Evolutionary conservation across 2,888 invertebrate genomes (phyloP).

Genomic region (Pristionchus japonicus): DNA sequence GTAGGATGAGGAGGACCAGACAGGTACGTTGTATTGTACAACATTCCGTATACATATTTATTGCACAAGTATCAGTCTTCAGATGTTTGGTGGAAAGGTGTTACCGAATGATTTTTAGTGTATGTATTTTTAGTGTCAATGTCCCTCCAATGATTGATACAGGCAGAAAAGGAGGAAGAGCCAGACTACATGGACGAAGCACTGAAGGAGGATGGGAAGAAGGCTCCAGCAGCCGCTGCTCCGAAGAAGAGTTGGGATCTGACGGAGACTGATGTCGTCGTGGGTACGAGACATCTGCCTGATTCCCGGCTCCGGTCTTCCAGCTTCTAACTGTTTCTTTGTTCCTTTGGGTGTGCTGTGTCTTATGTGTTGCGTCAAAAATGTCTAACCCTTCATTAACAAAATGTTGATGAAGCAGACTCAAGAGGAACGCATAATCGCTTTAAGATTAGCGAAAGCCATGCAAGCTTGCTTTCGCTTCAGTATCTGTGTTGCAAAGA

Average conservation of each 20-base stretch:
- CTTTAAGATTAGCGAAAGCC: neutral
- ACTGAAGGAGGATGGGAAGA: constrained; percentile 14
- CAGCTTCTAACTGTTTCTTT: neutral
- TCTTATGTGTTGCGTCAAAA: constrained; percentile 5
- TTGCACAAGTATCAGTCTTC: too few relatives aligned
- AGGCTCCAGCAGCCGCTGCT: neutral
- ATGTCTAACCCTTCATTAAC: neutral
- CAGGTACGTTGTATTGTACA: too few relatives aligned
- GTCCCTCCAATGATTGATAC: neutral
- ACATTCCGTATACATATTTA: too few relatives aligned
- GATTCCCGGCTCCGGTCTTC: too few relatives aligned
- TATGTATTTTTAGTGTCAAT: neutral
- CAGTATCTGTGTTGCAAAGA: neutral
- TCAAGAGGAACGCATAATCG: neutral
- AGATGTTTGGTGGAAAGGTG: too few relatives aligned
- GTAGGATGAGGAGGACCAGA: constrained; percentile 20
- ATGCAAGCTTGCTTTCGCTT: constrained; percentile 2
- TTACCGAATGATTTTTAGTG: too few relatives aligned
- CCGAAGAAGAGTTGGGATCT: constrained; percentile 37
- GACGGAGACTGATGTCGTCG: neutral
- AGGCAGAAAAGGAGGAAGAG: constrained; percentile 6
- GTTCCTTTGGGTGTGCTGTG: constrained; percentile 17
- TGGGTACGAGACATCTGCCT: constrained; percentile 42
- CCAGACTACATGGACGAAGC: constrained; percentile 45
- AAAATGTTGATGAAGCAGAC: neutral